Percentiles rank a stretch among this genome's conserved stretches.
phyloP scores from a whole-genome alignment of 2,888 invertebrate species.

The Drosophila niveifrons region DNA sequence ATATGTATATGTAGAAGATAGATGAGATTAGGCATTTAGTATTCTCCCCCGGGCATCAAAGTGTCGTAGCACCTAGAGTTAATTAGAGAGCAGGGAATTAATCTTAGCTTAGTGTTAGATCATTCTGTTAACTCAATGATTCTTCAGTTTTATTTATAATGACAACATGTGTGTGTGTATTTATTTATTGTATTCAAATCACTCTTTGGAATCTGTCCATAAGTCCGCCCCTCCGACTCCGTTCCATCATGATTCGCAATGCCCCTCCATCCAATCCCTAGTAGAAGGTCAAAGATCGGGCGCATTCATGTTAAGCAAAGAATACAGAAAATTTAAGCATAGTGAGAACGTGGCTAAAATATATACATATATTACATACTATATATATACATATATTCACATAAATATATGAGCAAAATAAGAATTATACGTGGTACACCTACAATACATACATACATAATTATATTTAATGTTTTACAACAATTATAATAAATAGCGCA shows the following conservation, averaged over 20 bases:
- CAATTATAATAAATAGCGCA: conserved; percentile 69
- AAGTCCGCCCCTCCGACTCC: conserved; percentile 42
- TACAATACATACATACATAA: conserved; percentile 47
- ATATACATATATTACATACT: conserved; percentile 19
- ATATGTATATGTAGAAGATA: background rate
- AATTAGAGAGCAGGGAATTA: conserved; percentile 20
- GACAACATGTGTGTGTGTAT: conserved; percentile 9
- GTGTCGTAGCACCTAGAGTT: conserved; percentile 11
- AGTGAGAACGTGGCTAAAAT: conserved; percentile 68
- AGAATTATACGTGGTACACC: conserved; percentile 59
- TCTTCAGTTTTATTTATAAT: background rate
- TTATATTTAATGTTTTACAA: conserved; percentile 77
- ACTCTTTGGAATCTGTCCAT: conserved; percentile 15
- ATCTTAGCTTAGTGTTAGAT: conserved; percentile 12
- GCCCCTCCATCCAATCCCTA: conserved; percentile 6
- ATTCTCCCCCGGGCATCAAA: conserved; percentile 42
- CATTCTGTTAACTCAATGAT: background rate
- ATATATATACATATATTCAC: conserved; percentile 27
- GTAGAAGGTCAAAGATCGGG: conserved; percentile 59
- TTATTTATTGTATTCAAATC: conserved; percentile 9
- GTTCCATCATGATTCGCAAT: conserved; percentile 20
- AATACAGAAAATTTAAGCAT: conserved; percentile 40
- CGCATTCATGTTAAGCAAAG: conserved; percentile 26
- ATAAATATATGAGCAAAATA: conserved; percentile 56
- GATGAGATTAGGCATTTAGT: conserved; percentile 28